Percentiles rank a stretch among this genome's conserved stretches.
Evolutionary conservation across 2,797 vertebrate species (phyloP).

Genomic region (Geotrypetes seraphini): DNA sequence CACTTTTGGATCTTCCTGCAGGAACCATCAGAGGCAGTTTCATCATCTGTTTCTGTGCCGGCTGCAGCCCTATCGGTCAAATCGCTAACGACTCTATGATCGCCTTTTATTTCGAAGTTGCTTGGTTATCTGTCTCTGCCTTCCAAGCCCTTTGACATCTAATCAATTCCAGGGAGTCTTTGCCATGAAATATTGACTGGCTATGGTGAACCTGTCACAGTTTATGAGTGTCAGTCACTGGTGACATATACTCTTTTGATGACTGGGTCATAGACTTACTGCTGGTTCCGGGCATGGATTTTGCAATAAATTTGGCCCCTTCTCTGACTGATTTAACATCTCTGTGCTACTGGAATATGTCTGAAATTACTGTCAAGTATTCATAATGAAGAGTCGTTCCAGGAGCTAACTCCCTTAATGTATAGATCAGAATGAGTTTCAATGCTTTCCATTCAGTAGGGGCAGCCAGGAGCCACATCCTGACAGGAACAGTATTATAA

Average conservation of each 20-base stretch:
- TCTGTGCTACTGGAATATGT: no score
- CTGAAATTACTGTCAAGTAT: no score
- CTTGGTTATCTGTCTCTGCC: conserved; percentile 2
- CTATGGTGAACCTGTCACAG: not conserved
- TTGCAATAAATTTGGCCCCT: no score
- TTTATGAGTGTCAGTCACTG: not conserved
- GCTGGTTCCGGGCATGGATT: no score
- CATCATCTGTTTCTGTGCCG: not conserved
- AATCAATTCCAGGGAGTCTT: not conserved
- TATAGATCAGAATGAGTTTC: no score
- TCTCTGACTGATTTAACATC: no score
- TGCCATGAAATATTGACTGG: conserved; percentile 1
- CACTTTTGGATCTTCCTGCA: no score
- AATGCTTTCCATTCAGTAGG: no score
- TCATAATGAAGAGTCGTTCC: no score
- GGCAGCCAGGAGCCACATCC: no score
- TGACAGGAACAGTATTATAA: no score
- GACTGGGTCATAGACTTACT: not conserved
- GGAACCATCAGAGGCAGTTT: not conserved
- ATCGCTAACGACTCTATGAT: not conserved
- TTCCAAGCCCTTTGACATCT: not conserved
- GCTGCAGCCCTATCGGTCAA: conserved; percentile 6
- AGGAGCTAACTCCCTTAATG: no score
- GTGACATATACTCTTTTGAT: not conserved
- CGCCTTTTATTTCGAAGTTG: conserved; percentile 7